Evolutionary conservation across 2,888 invertebrate species (phyloP).

Genomic region (Acleris cristana): DNA sequence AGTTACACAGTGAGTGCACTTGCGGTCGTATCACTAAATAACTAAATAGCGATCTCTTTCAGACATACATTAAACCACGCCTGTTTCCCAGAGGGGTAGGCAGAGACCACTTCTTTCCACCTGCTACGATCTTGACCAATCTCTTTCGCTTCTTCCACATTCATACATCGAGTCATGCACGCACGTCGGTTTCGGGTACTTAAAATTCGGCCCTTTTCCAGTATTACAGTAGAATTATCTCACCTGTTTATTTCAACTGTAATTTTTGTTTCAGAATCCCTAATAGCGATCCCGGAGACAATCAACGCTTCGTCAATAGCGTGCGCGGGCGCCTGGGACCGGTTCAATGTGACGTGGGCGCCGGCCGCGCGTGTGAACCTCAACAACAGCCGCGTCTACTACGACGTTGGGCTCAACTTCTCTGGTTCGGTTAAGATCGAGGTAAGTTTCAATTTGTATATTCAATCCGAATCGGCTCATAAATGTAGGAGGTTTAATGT

Average conservation of each 20-base stretch:
- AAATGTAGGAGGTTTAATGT: not conserved
- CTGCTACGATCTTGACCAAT: no score
- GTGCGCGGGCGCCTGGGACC: conserved; percentile 90
- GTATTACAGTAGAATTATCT: no score
- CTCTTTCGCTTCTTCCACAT: no score
- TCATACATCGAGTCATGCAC: no score
- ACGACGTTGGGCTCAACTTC: conserved; percentile 88
- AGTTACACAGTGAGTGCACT: no score
- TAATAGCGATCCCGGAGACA: conserved; percentile 89
- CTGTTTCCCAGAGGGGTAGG: no score
- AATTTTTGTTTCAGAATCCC: conserved; percentile 57
- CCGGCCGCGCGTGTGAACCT: conserved; percentile 89
- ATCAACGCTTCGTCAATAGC: conserved; percentile 87
- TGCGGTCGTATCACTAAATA: no score
- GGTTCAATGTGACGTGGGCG: conserved; percentile 93
- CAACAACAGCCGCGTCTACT: conserved; percentile 92
- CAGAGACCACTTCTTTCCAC: no score
- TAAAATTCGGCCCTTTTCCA: no score
- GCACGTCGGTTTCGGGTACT: no score
- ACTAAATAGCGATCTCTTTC: no score
- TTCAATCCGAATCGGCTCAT: not conserved
- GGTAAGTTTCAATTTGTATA: conserved; percentile 57
- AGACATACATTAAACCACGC: no score
- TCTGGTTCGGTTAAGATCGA: conserved; percentile 84
- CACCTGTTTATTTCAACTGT: not conserved